Percentiles rank a stretch among this genome's conserved stretches.
Evolutionary conservation across 2,797 vertebrate species (phyloP).

Genomic region (Loris lydekkerianus): DNA sequence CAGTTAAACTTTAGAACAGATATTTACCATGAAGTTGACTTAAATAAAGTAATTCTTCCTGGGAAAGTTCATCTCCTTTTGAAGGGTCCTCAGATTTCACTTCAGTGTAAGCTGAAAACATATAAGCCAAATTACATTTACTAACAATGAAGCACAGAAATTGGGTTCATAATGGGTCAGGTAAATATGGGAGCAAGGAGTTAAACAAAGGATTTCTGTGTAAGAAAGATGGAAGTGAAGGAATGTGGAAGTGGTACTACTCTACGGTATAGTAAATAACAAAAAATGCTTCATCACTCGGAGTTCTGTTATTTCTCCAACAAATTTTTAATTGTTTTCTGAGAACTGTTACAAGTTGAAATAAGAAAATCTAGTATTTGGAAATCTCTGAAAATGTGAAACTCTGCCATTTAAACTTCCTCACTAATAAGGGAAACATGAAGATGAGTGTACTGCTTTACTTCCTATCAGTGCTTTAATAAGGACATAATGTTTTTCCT

Average conservation of each 20-base stretch:
- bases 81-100: slow-evolving; percentile 91
- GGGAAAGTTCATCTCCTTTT: slow-evolving; percentile 92
- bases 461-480: background rate
- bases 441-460: slow-evolving; percentile 17
- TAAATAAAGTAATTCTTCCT: slow-evolving; percentile 94
- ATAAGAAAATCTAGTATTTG: slow-evolving; percentile 58
- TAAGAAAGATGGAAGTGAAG: slow-evolving; percentile 37
- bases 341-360: slow-evolving; percentile 46
- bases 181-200: slow-evolving; percentile 11
- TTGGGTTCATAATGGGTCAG: background rate
- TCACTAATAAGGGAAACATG: slow-evolving; percentile 54
- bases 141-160: slow-evolving; percentile 45
- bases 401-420: slow-evolving; percentile 22
- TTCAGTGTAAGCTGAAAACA: slow-evolving; percentile 94
- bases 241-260: slow-evolving; percentile 18
- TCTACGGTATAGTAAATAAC: slow-evolving; percentile 26
- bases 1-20: slow-evolving; percentile 20
- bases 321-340: slow-evolving; percentile 31
- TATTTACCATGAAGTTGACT: slow-evolving; percentile 94
- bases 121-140: slow-evolving; percentile 75
- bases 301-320: slow-evolving; percentile 43
- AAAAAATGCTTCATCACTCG: slow-evolving; percentile 16
- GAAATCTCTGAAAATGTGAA: slow-evolving; percentile 45
- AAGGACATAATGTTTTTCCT: background rate
- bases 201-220: slow-evolving; percentile 21